Evolutionary conservation across 2,888 invertebrate genomes (phyloP), one percentile per base, ranked within the genome.

Genomic region (Cordilura impudica): DNA sequence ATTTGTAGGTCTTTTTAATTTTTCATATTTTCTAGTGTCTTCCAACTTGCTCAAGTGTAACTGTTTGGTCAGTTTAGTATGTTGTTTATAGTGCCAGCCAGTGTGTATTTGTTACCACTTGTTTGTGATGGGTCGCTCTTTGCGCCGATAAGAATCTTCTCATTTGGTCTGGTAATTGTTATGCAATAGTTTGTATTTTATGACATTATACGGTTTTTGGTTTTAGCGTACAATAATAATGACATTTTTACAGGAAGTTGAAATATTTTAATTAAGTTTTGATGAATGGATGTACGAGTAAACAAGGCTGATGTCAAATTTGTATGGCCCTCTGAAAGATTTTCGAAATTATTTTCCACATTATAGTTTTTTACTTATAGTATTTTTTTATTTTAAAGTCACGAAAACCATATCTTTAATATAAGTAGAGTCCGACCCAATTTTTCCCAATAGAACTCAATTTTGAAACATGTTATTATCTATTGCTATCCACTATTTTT

Each of bases 11-110:
- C 4, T 31, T 49, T 26, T 26, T 61, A 26, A 18, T 53, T 18
- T 31, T 14, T 67, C 45, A 61, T 63, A 43, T 75, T 67, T 39
- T 26, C 3, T 6, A 61, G 56, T 51, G 67, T 70, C 70, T 67
- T 75, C 49, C 45, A 58, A 75, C 21, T 72, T 45, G 35, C 51
- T 72, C 61, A 75, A 56, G 67, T 67, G 75, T 66, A 79, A 72
- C 75, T 8, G 56, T 67, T 61, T 51, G 79, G 67, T 58, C 71
- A 75, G 39, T 66, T 66, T n/a, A n/a, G n/a, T n/a, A n/a, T n/a
- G n/a, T n/a, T n/a, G n/a, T n/a, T 65, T 61, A 19, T 43, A 21
- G 56, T 19, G 21, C 39, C 31, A 26, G 7, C 12, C 6, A 31
- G 67, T n/a, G 2, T n/a, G 31, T 67, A n/a, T 54, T 54, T 56